Evolutionary conservation across 2,113 vertebrate species (phyloP).

Genomic region (Ardeotis arabs): DNA sequence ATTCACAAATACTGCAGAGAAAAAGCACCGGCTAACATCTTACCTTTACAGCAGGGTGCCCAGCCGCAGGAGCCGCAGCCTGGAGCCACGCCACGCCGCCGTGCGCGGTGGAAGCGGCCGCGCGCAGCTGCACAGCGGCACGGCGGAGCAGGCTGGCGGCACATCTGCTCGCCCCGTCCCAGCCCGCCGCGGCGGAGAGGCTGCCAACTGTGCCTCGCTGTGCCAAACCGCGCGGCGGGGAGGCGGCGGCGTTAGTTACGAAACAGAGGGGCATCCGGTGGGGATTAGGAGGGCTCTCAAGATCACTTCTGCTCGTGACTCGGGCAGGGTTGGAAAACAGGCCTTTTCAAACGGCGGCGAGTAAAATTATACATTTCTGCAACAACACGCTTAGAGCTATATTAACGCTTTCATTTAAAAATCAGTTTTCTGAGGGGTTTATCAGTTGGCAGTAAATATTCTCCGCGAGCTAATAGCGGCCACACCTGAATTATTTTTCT

Average conservation of each 20-base stretch:
- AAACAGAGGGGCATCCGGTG: not conserved
- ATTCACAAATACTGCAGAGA: rapidly evolving
- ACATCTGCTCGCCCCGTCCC: slow-evolving; percentile 14
- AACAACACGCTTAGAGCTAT: rapidly evolving
- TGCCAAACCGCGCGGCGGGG: not conserved
- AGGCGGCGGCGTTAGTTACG: not conserved
- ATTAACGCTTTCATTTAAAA: not conserved
- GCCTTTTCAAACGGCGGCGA: not conserved
- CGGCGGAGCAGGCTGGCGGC: not conserved
- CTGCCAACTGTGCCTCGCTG: not conserved
- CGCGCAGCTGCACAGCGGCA: not conserved
- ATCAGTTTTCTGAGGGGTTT: not conserved
- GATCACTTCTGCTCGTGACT: not conserved
- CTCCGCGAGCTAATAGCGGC: not conserved
- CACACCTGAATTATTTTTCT: not conserved
- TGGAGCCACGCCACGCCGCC: not conserved
- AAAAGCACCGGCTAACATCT: not conserved
- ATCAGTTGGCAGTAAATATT: not conserved
- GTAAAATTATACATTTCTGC: not conserved
- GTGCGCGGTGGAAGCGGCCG: not conserved
- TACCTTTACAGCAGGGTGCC: not conserved
- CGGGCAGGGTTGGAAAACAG: not conserved
- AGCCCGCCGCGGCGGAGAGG: not conserved
- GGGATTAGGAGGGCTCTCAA: not conserved
- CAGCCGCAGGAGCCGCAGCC: not conserved